Conservation (phyloP, 1,140 invertebrate genomes). For the Philaenus spumarius region DNA sequence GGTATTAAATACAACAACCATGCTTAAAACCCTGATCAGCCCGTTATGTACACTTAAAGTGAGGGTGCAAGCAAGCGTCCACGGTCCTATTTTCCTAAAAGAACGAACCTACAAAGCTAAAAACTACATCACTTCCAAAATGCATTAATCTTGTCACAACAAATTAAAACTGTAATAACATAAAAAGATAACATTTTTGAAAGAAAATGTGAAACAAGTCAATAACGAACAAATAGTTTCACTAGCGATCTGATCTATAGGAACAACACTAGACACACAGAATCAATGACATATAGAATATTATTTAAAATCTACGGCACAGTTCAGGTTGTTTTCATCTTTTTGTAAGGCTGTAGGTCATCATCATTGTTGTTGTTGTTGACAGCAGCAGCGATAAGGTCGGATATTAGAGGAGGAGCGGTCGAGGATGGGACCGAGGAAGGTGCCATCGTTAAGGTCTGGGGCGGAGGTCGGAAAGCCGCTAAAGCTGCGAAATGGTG, state of each 20-base stretch:
- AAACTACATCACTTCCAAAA: constrained; percentile 11
- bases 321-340: constrained; percentile 77
- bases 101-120: constrained; percentile 21
- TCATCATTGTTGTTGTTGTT: constrained; percentile 48
- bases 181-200: constrained; percentile 12
- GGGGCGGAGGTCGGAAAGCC: constrained; percentile 37
- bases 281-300: constrained; percentile 11
- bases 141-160: constrained; percentile 17
- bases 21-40: constrained; percentile 19
- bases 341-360: constrained; percentile 72
- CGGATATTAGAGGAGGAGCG: constrained; percentile 30
- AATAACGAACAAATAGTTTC: constrained; percentile 9
- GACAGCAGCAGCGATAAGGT: constrained; percentile 29
- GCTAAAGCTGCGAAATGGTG: constrained; percentile 35
- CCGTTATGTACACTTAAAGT: constrained; percentile 20
- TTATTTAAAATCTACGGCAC: constrained; percentile 1
- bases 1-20: constrained; percentile 20
- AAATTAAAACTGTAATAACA: constrained; percentile 16
- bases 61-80: constrained; percentile 7
- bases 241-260: constrained; percentile 16
- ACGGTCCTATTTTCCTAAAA: constrained; percentile 13
- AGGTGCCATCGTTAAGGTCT: constrained; percentile 34
- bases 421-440: constrained; percentile 36
- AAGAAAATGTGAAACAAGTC: constrained; percentile 10
- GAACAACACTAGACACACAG: constrained; percentile 20